Percentiles rank a stretch among this genome's conserved stretches.
Conservation (phyloP, 2,113 vertebrate genomes). For the Centropristis striata region DNA sequence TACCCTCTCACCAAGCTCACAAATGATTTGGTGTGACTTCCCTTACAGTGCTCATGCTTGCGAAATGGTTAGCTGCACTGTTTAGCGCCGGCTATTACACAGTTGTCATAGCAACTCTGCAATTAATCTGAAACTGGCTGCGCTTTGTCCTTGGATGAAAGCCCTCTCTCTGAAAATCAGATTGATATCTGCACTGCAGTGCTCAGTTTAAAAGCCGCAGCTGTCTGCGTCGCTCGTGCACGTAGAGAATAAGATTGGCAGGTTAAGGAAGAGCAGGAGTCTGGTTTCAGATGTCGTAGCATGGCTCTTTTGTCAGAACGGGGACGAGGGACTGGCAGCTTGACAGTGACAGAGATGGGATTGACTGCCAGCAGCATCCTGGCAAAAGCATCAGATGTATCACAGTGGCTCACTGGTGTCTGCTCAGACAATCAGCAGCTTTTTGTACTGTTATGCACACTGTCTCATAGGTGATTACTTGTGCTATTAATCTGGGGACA, state of each 20-base stretch:
- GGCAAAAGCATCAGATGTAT: conserved; percentile 7
- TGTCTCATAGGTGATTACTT: conserved; percentile 10
- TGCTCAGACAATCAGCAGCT: background rate
- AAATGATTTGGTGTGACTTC: conserved; percentile 1
- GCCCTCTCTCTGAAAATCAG: conserved; percentile 54
- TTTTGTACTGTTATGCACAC: background rate
- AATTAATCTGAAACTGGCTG: conserved; percentile 65
- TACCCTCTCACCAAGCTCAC: background rate
- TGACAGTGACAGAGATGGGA: conserved; percentile 11
- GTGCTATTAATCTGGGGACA: background rate
- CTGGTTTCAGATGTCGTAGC: conserved; percentile 33
- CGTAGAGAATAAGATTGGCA: conserved; percentile 6
- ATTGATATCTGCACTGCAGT: conserved; percentile 45
- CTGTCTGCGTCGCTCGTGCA: background rate
- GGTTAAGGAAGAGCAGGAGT: conserved; percentile 22
- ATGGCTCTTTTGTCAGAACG: background rate
- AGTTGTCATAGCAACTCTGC: conserved; percentile 76
- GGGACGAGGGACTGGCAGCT: conserved; percentile 39
- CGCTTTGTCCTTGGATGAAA: conserved; percentile 70
- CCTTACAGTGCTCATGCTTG: conserved; percentile 28
- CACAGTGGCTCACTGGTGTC: conserved; percentile 27
- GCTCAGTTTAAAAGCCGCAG: conserved; percentile 13
- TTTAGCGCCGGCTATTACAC: conserved; percentile 63
- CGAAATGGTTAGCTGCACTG: conserved; percentile 40
- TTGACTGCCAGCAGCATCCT: conserved; percentile 29